These are phyloP conservation scores for Proctacanthus coquilletti DNA, from an alignment of 1,140 invertebrate species.

Conservation along the genomic window DNA sequence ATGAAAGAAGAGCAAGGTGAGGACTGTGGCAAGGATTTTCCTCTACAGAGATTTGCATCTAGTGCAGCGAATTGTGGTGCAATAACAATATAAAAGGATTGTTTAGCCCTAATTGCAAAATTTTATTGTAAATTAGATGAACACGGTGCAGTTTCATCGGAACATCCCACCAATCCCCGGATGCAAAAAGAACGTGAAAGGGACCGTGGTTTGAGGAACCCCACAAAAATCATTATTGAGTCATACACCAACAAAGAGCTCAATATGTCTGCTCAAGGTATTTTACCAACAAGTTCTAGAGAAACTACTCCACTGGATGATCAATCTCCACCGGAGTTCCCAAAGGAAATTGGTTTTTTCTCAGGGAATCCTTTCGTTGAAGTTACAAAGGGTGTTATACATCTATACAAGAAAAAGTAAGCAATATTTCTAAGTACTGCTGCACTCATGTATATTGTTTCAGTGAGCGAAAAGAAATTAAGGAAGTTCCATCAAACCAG, in stretches of 20 bases:
- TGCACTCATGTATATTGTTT: conserved; percentile 7
- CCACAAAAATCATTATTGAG: conserved; percentile 46
- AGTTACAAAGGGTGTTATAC: conserved; percentile 88
- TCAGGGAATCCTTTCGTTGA: conserved; percentile 96
- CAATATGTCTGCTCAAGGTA: conserved; percentile 17
- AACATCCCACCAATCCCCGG: conserved; percentile 26
- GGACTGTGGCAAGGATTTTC: conserved; percentile 7
- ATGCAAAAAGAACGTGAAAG: conserved; percentile 30
- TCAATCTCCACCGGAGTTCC: conserved; percentile 26
- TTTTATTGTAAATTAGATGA: conserved; percentile 6
- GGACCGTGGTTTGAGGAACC: conserved; percentile 38
- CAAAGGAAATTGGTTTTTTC: conserved; percentile 65
- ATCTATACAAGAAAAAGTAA: conserved; percentile 92
- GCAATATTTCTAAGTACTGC: conserved; percentile 9
- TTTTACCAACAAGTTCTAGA: conserved; percentile 28
- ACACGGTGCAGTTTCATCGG: conserved; percentile 21
- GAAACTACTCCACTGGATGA: conserved; percentile 30
- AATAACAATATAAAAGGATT: background rate
- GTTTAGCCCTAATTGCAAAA: conserved; percentile 1
- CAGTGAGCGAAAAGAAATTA: conserved; percentile 44
- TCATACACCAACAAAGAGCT: conserved; percentile 40
- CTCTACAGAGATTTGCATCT: no score
- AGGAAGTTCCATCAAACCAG: conserved; percentile 59
- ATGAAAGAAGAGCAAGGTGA: conserved; percentile 14
- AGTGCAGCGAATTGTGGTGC: no score